Conservation (phyloP, 2,888 invertebrate species). For the Aspidiotus destructor region DNA sequence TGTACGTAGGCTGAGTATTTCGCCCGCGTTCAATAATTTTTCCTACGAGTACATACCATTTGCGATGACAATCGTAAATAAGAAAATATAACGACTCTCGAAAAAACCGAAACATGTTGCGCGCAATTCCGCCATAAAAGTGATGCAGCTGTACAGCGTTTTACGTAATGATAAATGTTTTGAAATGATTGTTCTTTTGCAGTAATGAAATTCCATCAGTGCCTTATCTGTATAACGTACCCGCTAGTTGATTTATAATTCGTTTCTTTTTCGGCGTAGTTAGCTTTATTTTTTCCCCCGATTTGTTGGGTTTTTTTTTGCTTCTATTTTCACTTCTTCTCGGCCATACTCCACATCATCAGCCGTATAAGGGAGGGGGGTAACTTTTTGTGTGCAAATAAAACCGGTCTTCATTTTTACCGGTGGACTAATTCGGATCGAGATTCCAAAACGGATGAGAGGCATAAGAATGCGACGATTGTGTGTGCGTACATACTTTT, state of each 20-base stretch:
- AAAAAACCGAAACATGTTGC: too few species aligned
- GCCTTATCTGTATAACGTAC: slow-evolving; percentile 19
- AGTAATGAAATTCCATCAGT: slow-evolving; percentile 31
- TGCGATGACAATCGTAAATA: too few species aligned
- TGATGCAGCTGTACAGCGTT: slow-evolving; percentile 5
- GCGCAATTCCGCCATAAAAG: neutral
- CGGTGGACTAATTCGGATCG: slow-evolving; percentile 30
- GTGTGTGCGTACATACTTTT: neutral
- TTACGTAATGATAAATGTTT: slow-evolving; percentile 14
- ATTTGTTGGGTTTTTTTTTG: neutral
- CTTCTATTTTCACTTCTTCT: neutral
- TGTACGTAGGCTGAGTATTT: too few species aligned
- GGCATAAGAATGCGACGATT: slow-evolving; percentile 26
- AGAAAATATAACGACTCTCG: too few species aligned
- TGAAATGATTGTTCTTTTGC: slow-evolving; percentile 26
- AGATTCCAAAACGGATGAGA: slow-evolving; percentile 31
- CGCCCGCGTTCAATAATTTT: too few species aligned
- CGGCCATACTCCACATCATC: neutral
- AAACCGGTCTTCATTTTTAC: slow-evolving; percentile 24
- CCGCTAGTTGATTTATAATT: slow-evolving; percentile 30
- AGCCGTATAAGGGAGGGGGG: slow-evolving; percentile 11
- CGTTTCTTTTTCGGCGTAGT: slow-evolving; percentile 29
- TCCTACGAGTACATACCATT: too few species aligned
- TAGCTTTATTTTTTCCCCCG: slow-evolving; percentile 19
- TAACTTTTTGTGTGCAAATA: slow-evolving; percentile 31